Conservation (phyloP, 2,113 vertebrate genomes). For the Circaetus gallicus region DNA sequence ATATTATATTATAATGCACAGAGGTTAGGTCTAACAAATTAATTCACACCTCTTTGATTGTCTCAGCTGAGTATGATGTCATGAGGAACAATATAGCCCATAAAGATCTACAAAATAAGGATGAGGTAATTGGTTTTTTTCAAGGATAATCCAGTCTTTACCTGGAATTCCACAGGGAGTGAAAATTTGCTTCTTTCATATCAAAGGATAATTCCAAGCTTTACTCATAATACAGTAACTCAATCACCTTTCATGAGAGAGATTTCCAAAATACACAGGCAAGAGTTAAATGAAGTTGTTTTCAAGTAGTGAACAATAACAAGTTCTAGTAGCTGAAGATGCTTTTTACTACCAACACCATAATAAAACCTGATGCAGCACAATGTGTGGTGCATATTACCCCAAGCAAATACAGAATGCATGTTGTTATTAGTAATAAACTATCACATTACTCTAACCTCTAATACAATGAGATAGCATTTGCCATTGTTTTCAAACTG, state of each 20-base stretch:
- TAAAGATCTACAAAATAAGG: background rate
- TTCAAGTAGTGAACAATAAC: background rate
- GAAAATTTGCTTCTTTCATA: background rate
- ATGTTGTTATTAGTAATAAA: background rate
- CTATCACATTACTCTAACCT: background rate
- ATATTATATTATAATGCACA: background rate
- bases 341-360: background rate
- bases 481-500: background rate
- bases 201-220: background rate
- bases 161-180: background rate
- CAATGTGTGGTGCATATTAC: background rate
- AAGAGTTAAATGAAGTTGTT: background rate
- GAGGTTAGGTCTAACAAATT: background rate
- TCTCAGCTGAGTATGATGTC: background rate
- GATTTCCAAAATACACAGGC: background rate
- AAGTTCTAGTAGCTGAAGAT: background rate
- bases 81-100: background rate
- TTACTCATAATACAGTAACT: background rate
- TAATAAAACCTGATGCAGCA: background rate
- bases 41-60: slow-evolving; percentile 6
- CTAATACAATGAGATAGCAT: background rate
- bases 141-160: background rate
- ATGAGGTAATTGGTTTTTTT: background rate
- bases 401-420: background rate
- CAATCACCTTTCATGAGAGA: background rate